These are phyloP conservation scores for Vulpes ferrilata DNA, from an alignment of 2,113 vertebrate species.

Conservation along the genomic window DNA sequence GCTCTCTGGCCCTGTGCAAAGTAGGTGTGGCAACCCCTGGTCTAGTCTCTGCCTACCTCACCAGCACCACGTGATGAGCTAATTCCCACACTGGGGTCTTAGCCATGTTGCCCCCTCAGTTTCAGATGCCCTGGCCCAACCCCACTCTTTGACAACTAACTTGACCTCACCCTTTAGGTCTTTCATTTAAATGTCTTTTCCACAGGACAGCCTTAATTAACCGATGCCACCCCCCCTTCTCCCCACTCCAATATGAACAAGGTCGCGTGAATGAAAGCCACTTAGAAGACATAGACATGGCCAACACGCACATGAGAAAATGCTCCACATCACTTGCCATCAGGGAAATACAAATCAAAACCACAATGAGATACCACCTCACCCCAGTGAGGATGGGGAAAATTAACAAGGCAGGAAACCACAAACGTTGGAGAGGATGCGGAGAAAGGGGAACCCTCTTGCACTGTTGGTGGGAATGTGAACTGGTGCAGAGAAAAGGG, in stretches of 20 bases:
- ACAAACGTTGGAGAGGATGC: no score
- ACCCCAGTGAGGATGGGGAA: no score
- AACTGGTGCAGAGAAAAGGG: no score
- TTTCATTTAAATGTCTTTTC: conserved; percentile 32
- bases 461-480: no score
- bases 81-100: neutral
- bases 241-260: neutral
- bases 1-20: neutral
- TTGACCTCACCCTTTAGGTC: neutral
- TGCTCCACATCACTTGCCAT: no score
- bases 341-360: no score
- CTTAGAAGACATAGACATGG: neutral
- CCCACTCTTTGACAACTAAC: neutral
- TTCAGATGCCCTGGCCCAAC: neutral
- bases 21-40: neutral
- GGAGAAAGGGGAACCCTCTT: no score
- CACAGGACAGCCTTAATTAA: neutral
- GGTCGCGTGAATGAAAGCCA: neutral
- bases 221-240: neutral
- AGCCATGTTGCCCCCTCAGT: neutral
- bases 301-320: no score
- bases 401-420: no score
- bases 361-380: no score
- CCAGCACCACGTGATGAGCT: neutral
- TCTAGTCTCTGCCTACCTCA: neutral